Base-by-base conservation (phyloP, 30 jellyfish, hydroid and myxozoan species). In the Turritopsis dohrnii region DNA sequence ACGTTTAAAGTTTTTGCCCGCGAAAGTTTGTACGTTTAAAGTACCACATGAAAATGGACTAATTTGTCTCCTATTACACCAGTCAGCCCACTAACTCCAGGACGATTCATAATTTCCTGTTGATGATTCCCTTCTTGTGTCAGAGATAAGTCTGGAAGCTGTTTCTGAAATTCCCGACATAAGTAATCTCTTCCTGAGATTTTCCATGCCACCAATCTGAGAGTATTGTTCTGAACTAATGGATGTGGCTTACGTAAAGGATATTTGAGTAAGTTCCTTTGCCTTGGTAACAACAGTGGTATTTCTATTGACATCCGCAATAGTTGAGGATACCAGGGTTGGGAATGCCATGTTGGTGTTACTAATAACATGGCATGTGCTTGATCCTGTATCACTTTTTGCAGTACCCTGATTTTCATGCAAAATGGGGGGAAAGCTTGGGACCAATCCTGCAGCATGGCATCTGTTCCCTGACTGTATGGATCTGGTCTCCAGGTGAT, bases 201-300 rank as follows among this genome's bases (percentile, higher is more conserved):
- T 30, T 26, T 75, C 83, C 83, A 22, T 29, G 66, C 83, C 83
- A 21, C 83, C 22, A 75, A 75, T 26, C 66, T 75, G 26, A 75
- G 28, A 21, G 60, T 22, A n/a, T 75, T 28, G 83, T 75, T 75
- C 28, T 28, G 28, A 22, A 75, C 66, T 28, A 75, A 75, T 75
- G 83, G 83, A 75, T 75, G 76, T 75, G 60, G 18, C 41, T 30
- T 69, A 13, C 77, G 0, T n/a, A n/a, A 27, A 69, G 16, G 77
- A 69, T 69, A 7, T 27, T 9, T 69, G 28, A 69, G 30, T 86
- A 75, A 27, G 54, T 65, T 53, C 79, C 83, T 23, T 81, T 77
- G 23, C 22, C 1, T 69, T n/a, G 77, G 77, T n/a, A 69, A 27
- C 9, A 69, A 0, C 9, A 69, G 8, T 27, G 77, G 77, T 69